Conservation (phyloP, 1,140 invertebrate genomes). For the Bombyx mandarina region DNA sequence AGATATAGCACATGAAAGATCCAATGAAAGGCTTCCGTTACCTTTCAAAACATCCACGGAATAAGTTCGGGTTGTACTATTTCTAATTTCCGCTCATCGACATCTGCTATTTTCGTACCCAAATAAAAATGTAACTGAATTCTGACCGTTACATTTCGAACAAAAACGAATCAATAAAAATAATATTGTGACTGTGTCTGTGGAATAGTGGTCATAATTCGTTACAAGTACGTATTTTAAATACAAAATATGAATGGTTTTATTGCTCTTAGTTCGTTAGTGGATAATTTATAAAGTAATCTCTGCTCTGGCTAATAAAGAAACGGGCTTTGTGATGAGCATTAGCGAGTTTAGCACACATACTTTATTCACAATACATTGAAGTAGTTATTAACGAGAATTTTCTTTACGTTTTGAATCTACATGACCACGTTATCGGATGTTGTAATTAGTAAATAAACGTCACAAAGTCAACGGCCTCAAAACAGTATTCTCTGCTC, state of each 20-base stretch:
- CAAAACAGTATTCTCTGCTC: too few species aligned
- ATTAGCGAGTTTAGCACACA: slow-evolving; percentile 3
- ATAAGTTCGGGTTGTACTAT: too few species aligned
- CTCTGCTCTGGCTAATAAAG: slow-evolving; percentile 10
- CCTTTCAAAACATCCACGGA: too few species aligned
- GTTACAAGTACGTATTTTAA: too few species aligned
- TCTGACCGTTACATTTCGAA: not conserved
- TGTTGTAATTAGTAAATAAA: too few species aligned
- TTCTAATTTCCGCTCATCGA: too few species aligned
- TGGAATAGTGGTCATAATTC: too few species aligned
- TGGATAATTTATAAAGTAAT: slow-evolving; percentile 19
- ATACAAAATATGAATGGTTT: slow-evolving; percentile 9
- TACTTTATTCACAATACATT: not conserved
- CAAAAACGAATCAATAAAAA: not conserved
- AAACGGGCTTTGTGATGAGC: slow-evolving; percentile 5
- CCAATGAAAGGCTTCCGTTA: too few species aligned
- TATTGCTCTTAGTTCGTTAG: slow-evolving; percentile 8
- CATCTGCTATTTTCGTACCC: not conserved
- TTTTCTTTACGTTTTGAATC: not conserved
- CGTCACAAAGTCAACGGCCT: too few species aligned
- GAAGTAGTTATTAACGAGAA: too few species aligned
- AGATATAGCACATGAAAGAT: too few species aligned
- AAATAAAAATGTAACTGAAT: not conserved
- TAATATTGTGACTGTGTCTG: too few species aligned
- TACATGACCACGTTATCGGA: not conserved